phyloP scores from a whole-genome alignment of 2,113 vertebrate genomes.

The Narcine bancroftii region DNA sequence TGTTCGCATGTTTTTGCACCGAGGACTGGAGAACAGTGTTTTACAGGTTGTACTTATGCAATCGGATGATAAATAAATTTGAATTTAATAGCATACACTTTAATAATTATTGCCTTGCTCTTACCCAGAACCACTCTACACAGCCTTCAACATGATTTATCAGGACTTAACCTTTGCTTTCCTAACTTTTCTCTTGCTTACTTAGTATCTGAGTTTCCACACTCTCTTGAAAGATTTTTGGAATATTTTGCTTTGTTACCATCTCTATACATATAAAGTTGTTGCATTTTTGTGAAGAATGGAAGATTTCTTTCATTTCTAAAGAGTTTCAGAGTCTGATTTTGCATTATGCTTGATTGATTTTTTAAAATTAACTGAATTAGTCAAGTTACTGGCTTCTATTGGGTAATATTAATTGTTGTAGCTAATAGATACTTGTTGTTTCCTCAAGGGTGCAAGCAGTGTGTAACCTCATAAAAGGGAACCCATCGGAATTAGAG shows the following conservation, averaged over 20 bases:
- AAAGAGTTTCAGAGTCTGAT: background rate
- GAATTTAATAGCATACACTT: background rate
- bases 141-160: background rate
- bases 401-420: constrained; percentile 36
- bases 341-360: background rate
- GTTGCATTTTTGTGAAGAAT: background rate
- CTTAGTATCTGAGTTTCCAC: background rate
- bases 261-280: background rate
- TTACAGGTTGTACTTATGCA: no score
- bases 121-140: background rate
- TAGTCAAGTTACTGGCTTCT: constrained; percentile 8
- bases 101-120: background rate
- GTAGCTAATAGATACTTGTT: constrained; percentile 3
- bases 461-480: constrained; percentile 72
- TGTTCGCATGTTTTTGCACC: no score
- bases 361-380: background rate
- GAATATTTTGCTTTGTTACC: background rate
- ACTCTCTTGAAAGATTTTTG: background rate
- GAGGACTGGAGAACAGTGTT: no score
- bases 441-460: constrained; percentile 69
- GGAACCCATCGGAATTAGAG: constrained; percentile 73
- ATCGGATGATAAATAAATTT: no score
- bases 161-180: background rate
- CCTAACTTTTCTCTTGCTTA: background rate
- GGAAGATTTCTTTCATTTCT: background rate